Conservation (phyloP, 2,797 vertebrate species). For the Halcyon leucocephala region DNA sequence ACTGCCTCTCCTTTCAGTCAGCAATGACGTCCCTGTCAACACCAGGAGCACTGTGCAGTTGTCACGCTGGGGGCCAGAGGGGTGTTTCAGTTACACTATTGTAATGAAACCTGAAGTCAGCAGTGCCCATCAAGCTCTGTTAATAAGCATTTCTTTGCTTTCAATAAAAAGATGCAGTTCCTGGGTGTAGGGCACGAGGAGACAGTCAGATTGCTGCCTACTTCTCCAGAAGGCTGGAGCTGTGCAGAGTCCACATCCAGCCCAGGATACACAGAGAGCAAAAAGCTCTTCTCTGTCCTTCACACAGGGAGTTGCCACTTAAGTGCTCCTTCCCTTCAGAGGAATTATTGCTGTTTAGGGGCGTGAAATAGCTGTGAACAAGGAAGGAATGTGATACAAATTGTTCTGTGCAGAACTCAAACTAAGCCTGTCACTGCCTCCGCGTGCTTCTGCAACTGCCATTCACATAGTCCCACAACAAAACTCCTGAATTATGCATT, state of each 20-base stretch:
- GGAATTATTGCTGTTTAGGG: neutral
- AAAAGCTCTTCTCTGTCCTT: neutral
- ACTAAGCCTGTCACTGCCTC: neutral
- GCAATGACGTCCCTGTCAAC: neutral
- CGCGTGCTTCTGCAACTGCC: neutral
- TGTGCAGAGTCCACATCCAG: neutral
- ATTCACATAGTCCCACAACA: fast-evolving
- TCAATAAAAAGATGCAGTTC: neutral
- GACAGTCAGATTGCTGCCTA: no score
- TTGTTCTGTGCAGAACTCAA: neutral
- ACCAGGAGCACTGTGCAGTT: neutral
- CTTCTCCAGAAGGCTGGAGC: neutral
- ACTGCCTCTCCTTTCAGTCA: neutral
- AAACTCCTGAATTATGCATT: neutral
- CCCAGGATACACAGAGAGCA: neutral
- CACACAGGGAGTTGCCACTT: neutral
- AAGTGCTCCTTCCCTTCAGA: neutral
- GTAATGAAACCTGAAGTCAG: neutral
- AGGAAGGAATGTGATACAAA: constrained; percentile 23
- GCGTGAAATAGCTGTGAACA: constrained; percentile 19
- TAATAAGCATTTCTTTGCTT: neutral
- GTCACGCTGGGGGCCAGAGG: neutral
- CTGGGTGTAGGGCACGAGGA: neutral
- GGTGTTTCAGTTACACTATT: neutral
- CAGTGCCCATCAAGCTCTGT: neutral